Evolutionary conservation across 2,888 invertebrate species (phyloP), one percentile per base, ranked within the genome.

Genomic region (Caenorhabditis wallacei): DNA sequence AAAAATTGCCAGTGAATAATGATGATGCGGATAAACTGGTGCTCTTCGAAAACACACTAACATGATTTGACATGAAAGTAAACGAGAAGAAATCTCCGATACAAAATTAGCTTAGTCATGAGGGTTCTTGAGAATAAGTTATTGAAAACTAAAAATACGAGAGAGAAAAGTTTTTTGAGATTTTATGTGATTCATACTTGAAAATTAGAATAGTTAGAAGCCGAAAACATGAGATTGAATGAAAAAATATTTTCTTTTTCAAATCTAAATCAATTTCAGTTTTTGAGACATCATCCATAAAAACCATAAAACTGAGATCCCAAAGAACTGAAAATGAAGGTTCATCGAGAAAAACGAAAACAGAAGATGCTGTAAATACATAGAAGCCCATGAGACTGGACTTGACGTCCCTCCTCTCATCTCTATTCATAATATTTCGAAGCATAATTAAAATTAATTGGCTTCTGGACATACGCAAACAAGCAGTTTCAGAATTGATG

Each of bases 371-470:
- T 30, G 30, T 30, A 30, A 24, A 26, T 40, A 48, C 10, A 11
- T 16, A 26, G 20, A 10, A 10, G 16, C 11, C 5, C 8, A 59
- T 59, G 57, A 40, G 51, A n/a, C n/a, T 75, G 75, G 24, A 68
- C 26, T 57, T 75, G 75, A 68, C 75, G 22, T 48, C 57, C 26
- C 11, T 18, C 51, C 11, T 46, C n/a, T 18, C 46, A 24, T 22
- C n/a, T 63, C 63, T 63, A 57, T 61, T 53, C 40, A 66, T 57
- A 48, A 43, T 43, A 35, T 30, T 76, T 53, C 20, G 20, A 40
- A 57, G 68, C 59, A 59, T 30, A 76, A 76, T 76, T 76, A 76
- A 76, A 76, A 76, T 61, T 61, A 76, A 76, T 76, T 76, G 76
- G 46, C 16, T 26, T 56, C 43, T 54, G 54, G 46, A 43, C 22